A percentile compares a stretch with the other conserved stretches of the same genome.
Conservation (phyloP, 2,797 vertebrate species). For the Liasis olivaceus region DNA sequence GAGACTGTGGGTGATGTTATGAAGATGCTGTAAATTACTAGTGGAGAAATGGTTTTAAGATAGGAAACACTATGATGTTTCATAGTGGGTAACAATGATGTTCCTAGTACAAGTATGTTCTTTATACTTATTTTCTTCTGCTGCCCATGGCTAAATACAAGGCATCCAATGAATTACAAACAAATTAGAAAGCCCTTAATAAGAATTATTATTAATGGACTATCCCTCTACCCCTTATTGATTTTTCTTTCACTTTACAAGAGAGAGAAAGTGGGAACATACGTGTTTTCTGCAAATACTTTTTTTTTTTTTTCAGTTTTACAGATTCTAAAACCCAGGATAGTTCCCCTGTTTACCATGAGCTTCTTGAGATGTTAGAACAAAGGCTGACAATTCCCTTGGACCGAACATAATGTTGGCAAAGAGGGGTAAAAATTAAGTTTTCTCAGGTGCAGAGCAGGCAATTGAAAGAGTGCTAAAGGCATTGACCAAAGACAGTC, state of each 20-base stretch:
- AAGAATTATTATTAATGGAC: neutral
- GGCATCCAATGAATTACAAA: neutral
- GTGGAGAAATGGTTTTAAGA: neutral
- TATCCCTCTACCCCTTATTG: neutral
- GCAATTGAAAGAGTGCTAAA: neutral
- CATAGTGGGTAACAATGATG: neutral
- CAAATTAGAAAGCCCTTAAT: neutral
- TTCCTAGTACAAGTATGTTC: neutral
- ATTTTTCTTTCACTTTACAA: neutral
- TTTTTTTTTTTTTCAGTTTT: neutral
- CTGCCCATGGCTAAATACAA: neutral
- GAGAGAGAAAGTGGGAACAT: neutral
- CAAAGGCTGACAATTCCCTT: neutral
- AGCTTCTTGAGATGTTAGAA: neutral
- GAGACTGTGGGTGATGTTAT: neutral
- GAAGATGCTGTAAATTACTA: neutral
- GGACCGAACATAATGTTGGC: neutral
- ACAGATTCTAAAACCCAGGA: neutral
- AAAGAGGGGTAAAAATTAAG: neutral
- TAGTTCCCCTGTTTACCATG: neutral
- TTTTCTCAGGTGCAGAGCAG: neutral
- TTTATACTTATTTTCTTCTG: neutral
- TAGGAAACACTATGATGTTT: neutral
- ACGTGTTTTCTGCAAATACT: neutral
- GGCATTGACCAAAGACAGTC: neutral